These are phyloP conservation scores for Conger conger DNA, from an alignment of 2,113 vertebrate species.

Conservation along the genomic window DNA sequence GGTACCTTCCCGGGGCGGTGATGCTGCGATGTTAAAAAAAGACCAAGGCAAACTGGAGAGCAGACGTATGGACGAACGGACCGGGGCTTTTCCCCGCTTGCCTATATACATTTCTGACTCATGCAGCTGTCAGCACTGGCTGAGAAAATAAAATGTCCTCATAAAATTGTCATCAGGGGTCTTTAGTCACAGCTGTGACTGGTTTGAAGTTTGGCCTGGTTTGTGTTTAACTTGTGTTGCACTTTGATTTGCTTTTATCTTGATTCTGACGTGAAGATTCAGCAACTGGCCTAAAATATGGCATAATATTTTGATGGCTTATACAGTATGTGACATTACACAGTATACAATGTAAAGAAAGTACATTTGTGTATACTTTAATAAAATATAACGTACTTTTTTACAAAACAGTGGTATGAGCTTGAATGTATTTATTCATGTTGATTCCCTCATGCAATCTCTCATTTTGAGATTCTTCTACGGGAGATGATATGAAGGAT, in stretches of 20 bases:
- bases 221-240: constrained; percentile 35
- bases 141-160: constrained; percentile 57
- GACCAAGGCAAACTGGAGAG: constrained; percentile 30
- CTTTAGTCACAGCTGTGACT: constrained; percentile 50
- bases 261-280: constrained; percentile 53
- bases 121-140: constrained; percentile 48
- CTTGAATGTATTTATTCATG: no score
- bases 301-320: constrained; percentile 39
- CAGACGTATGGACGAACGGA: neutral
- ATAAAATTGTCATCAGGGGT: constrained; percentile 29
- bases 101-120: constrained; percentile 52
- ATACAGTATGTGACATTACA: constrained; percentile 32
- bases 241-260: constrained; percentile 51
- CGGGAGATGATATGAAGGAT: no score
- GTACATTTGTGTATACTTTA: constrained; percentile 20
- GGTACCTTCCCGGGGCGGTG: neutral
- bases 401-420: no score
- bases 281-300: constrained; percentile 26
- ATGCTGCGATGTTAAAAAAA: constrained; percentile 59
- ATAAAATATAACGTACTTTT: constrained; percentile 6
- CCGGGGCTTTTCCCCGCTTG: neutral
- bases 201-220: constrained; percentile 43
- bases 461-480: no score
- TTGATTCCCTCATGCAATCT: no score
- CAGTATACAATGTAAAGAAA: neutral